Percentiles rank a stretch among this genome's conserved stretches.
phyloP scores from a whole-genome alignment of 2,797 vertebrate genomes.

The Scyliorhinus canicula region DNA sequence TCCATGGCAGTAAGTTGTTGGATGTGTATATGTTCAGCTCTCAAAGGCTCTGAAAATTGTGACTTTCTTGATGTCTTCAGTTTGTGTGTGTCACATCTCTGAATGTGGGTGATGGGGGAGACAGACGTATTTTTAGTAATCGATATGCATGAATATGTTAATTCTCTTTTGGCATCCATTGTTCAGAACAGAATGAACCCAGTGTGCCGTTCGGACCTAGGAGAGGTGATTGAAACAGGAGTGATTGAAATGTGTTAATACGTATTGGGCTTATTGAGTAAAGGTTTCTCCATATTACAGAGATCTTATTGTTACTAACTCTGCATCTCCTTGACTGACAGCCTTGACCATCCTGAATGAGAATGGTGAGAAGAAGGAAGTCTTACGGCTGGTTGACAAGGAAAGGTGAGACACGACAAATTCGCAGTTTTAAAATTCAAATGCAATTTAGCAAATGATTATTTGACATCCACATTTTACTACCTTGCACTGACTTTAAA shows the following conservation, averaged over 20 bases:
- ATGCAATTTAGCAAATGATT: neutral
- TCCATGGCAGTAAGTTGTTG: neutral
- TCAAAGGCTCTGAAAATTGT: neutral
- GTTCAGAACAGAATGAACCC: neutral
- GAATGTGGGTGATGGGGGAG: neutral
- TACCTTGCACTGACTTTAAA: neutral
- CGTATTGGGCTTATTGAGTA: neutral
- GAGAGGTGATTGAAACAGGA: neutral
- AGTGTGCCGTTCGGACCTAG: no score
- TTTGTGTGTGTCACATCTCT: neutral
- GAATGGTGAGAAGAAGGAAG: slow-evolving; percentile 81
- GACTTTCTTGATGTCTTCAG: neutral
- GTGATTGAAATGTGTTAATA: neutral
- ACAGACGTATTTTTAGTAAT: neutral
- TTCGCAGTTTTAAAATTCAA: neutral
- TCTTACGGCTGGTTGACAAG: slow-evolving; percentile 85
- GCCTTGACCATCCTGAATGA: slow-evolving; percentile 69
- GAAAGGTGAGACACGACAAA: slow-evolving; percentile 67
- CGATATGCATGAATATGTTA: neutral
- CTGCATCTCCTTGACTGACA: slow-evolving; percentile 46
- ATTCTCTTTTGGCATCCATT: neutral
- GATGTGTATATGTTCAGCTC: neutral
- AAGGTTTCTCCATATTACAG: neutral
- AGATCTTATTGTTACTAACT: neutral
- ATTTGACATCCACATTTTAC: neutral